phyloP scores from a whole-genome alignment of 2,888 invertebrate genomes.

The Trissoscelio sp. region DNA sequence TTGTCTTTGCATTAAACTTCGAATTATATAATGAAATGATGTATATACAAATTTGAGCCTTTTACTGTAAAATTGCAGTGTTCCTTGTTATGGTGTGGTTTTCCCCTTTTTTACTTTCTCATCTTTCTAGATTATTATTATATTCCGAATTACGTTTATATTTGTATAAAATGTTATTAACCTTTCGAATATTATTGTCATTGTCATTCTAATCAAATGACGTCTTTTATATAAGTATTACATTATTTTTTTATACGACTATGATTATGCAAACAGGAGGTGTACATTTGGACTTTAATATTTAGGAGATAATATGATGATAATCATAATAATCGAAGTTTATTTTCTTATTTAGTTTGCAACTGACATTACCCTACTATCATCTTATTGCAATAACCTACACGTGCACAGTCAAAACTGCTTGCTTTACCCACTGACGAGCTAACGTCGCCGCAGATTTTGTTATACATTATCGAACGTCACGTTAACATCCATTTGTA shows the following conservation, averaged over 20 bases:
- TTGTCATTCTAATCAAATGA: constrained; percentile 27
- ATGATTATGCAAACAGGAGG: constrained; percentile 14
- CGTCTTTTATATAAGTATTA: constrained; percentile 15
- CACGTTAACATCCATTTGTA: constrained; percentile 29
- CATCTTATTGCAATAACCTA: constrained; percentile 11
- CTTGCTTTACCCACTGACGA: constrained; percentile 19
- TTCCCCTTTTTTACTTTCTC: neutral
- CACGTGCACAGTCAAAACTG: neutral
- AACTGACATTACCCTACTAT: neutral
- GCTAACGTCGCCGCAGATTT: neutral
- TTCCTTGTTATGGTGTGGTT: neutral
- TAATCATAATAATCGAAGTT: neutral
- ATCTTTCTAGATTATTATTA: neutral
- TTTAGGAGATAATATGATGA: too few relatives aligned
- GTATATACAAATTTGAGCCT: neutral
- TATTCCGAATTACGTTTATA: neutral
- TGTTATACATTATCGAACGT: neutral
- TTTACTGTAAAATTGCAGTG: neutral
- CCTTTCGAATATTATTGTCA: neutral
- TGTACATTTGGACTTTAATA: constrained; percentile 11
- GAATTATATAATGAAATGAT: too few relatives aligned
- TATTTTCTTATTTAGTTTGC: neutral
- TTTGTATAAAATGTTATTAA: constrained; percentile 23
- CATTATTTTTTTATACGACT: constrained; percentile 23
- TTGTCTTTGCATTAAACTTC: too few relatives aligned